A percentile compares a stretch with the other conserved stretches of the same genome.
Evolutionary conservation across 2,888 invertebrate genomes (phyloP).

Genomic region (Prenolepis imparis): DNA sequence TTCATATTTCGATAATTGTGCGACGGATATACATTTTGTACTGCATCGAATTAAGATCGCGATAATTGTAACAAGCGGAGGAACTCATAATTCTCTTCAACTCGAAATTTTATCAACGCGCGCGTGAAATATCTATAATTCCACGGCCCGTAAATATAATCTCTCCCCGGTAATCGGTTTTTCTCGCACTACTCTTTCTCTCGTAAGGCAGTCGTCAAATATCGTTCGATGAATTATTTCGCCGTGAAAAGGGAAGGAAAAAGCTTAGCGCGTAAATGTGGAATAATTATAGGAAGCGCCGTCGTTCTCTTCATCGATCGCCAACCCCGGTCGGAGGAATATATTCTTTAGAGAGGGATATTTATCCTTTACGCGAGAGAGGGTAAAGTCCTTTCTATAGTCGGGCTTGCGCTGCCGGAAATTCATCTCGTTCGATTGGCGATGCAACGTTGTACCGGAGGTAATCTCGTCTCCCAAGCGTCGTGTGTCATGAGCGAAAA

Average conservation of each 20-base stretch:
- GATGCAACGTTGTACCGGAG: conserved; percentile 61
- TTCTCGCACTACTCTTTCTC: not conserved
- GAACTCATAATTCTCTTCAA: not conserved
- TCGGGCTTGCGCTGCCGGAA: conserved; percentile 42
- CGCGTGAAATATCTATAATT: not conserved
- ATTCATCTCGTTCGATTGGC: conserved; percentile 66
- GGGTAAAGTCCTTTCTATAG: not conserved
- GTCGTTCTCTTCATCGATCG: conserved; percentile 42
- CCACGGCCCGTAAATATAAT: not conserved
- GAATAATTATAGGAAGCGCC: conserved; percentile 43
- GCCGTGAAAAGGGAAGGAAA: not conserved
- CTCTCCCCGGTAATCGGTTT: conserved; percentile 41
- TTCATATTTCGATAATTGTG: not conserved
- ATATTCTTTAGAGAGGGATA: conserved; percentile 29
- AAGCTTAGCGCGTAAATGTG: conserved; percentile 39
- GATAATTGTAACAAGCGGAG: not conserved
- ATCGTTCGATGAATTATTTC: conserved; percentile 23
- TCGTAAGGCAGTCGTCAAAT: conserved; percentile 7
- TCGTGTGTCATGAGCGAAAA: conserved; percentile 58
- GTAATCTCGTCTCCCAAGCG: conserved; percentile 65
- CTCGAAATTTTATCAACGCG: not conserved
- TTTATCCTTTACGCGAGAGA: conserved; percentile 13
- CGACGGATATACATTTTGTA: not conserved
- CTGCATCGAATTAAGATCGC: not conserved
- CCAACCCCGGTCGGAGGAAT: not conserved